Base-by-base conservation (phyloP, 2,113 vertebrate genomes). In the Paradisaea rubra region DNA sequence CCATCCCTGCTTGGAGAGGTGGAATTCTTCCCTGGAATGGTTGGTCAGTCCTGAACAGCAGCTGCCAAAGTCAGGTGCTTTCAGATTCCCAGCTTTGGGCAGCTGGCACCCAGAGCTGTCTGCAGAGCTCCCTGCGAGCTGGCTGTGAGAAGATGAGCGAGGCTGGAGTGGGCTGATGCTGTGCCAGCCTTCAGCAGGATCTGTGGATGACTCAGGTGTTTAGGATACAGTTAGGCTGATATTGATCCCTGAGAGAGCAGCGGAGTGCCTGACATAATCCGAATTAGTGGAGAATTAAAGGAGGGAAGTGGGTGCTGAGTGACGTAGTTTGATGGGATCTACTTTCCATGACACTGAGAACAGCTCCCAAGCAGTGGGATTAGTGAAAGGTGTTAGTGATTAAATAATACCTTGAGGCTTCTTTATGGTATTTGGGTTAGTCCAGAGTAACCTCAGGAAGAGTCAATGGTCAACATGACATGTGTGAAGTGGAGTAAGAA, bases 1-100 rank as follows among this genome's bases (percentile, higher is more conserved):
- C 28, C 10, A 4, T 45, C n/a, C 0, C 1, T 68, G 27, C 35
- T 1, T n/a, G 77, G 30, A 12, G 59, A n/a, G 41, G 3, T 49
- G 47, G 35, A 70, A 27, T 33, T 2, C 47, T 24, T 9, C 56
- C 28, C 19, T 85, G 14, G 2, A 28, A 6, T 15, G 25, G 25
- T 15, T 53, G 53, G 5, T 71, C 22, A 4, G 60, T 12, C 44
- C 28, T 28, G 64, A 47, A 10, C 49, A 72, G 79, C 56, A 70
- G 60, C 59, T 91, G 6, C 39, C 41, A 17, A 9, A 30, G 5
- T 3, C 8, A 4, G 49, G 57, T 49, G 6, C 37, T 53, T 25
- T 25, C 21, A 17, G 20, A 24, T 35, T 47, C 27, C 37, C 28
- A 21, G 56, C 57, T 41, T 20, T 39, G 73, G 72, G 42, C 30